phyloP scores from a whole-genome alignment of 2,113 vertebrate species.

The Salvelinus fontinalis region DNA sequence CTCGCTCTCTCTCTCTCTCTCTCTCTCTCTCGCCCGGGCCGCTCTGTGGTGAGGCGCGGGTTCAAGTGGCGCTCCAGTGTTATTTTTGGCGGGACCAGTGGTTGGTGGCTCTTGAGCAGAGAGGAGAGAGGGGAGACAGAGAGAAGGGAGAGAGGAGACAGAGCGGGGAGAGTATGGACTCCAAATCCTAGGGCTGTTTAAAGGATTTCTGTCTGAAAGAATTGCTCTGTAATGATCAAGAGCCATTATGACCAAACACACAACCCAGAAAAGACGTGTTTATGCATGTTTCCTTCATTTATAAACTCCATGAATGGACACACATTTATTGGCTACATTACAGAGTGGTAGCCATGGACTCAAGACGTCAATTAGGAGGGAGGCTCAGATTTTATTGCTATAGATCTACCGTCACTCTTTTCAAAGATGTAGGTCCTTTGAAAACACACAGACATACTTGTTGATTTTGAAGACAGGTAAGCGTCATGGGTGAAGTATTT shows the following conservation, averaged over 20 bases:
- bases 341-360: too few species aligned
- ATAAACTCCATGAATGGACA: background rate
- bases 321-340: background rate
- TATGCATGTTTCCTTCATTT: conserved; percentile 41
- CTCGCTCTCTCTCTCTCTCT: too few species aligned
- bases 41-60: conserved; percentile 74
- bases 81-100: conserved; percentile 79
- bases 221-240: conserved; percentile 76
- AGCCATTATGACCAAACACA: conserved; percentile 56
- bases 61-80: conserved; percentile 82
- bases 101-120: conserved; percentile 64
- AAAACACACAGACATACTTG: background rate
- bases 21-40: conserved; percentile 48
- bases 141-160: conserved; percentile 66
- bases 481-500: conserved; percentile 40
- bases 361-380: too few species aligned
- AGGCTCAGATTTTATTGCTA: too few species aligned
- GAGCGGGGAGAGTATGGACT: conserved; percentile 33
- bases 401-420: too few species aligned
- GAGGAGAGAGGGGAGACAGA: too few species aligned
- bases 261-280: conserved; percentile 22
- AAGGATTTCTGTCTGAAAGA: conserved; percentile 78
- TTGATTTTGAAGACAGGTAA: background rate
- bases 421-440: background rate
- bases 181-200: conserved; percentile 78